Base-by-base conservation (phyloP, 2,797 vertebrate genomes). In the Xenopus petersii region DNA sequence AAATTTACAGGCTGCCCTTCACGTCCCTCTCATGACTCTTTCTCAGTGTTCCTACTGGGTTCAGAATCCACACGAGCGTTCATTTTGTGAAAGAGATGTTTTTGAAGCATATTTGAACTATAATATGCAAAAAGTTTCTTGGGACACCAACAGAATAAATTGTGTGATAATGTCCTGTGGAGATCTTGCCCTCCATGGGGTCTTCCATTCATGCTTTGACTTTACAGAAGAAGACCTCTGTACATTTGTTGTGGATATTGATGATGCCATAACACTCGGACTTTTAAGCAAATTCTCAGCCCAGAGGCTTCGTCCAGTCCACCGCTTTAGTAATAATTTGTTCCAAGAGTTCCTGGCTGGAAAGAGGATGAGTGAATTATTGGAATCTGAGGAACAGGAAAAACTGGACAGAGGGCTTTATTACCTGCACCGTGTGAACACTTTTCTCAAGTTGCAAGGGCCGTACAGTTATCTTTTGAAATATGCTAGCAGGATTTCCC, bases 301-400 rank as follows among this genome's bases (percentile, higher is more conserved):
- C 36, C 84, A 85, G 77, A 81, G 82, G 60, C 79, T 85, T 62
- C 74, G 61, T 2, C 81, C 83, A 5, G 26, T 81, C 77, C 83
- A 81, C 26, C 65, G 62, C 58, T 85, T 86, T 78, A 79, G 83
- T 63, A 79, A 72, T 72, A 65, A 62, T 24, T 47, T 67, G 0
- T 86, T 87, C 56, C 83, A 88, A 71, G 82, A 86, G 71, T 87
- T 82, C 74, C 73, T 88, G 64, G 82, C 82, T 36, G 84, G 68
- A 11, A 73, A 21, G 75, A 70, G 77, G 67, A 62, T 86, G 63
- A 67, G 17, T 0, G 80, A 80, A 69, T 77, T 85, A 11, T 51
- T 85, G 60, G 66, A 62, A 80, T 85, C 82, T 6, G 82, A 83
- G 1, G 72, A 51, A 12, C 16, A 82, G 21, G 79, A 59, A 51